Evolutionary conservation across 2,113 vertebrate genomes (phyloP).

Genomic region (Sphaerodactylus townsendi): DNA sequence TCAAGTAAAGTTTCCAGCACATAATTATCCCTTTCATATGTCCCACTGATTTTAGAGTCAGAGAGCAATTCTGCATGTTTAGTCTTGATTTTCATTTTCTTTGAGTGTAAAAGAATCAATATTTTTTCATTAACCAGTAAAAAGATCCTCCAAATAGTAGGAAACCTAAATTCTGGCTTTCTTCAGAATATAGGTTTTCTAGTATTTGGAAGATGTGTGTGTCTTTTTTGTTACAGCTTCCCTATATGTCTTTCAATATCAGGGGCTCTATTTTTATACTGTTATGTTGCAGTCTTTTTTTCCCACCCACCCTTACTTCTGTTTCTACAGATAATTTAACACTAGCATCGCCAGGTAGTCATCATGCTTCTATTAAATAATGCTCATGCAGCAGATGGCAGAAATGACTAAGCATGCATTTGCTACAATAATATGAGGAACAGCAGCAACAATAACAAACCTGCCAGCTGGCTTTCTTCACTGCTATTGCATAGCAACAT

Average conservation of each 20-base stretch:
- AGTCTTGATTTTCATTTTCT: constrained; percentile 47
- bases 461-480: constrained; percentile 18
- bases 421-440: constrained; percentile 20
- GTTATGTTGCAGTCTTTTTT: not conserved
- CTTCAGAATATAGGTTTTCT: too few relatives aligned
- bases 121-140: constrained; percentile 36
- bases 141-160: constrained; percentile 6
- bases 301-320: not conserved
- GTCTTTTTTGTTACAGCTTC: constrained; percentile 11
- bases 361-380: constrained; percentile 13
- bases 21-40: constrained; percentile 39
- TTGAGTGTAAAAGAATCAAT: constrained; percentile 1
- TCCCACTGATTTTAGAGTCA: constrained; percentile 42
- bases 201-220: too few relatives aligned
- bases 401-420: constrained; percentile 33
- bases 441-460: constrained; percentile 31
- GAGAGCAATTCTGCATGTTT: constrained; percentile 43
- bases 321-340: constrained; percentile 17
- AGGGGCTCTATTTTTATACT: not conserved
- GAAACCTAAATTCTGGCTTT: not conserved
- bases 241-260: constrained; percentile 9
- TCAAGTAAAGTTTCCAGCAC: constrained; percentile 45
- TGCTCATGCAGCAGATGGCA: constrained; percentile 17
- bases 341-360: not conserved
- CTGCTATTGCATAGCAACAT: not conserved